These are phyloP conservation scores for Chaetophractus vellerosus DNA, from an alignment of 2,797 vertebrate species.

Conservation along the genomic window DNA sequence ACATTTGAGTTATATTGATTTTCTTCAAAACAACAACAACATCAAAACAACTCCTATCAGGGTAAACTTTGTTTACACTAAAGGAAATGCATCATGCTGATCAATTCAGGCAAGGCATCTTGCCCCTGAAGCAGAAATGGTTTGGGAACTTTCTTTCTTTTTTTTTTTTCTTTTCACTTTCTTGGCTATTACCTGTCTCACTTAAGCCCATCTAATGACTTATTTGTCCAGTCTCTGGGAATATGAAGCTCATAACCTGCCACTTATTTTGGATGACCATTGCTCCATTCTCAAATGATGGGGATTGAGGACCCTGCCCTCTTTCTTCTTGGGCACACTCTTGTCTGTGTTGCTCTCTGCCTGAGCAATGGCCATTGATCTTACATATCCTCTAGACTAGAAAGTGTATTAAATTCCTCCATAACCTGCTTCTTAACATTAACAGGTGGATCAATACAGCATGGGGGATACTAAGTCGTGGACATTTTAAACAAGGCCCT, in stretches of 20 bases:
- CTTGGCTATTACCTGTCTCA: background rate
- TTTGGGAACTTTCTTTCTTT: background rate
- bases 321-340: background rate
- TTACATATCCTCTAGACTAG: background rate
- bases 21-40: background rate
- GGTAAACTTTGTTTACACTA: background rate
- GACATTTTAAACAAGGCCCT: background rate
- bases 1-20: constrained; percentile 47
- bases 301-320: background rate
- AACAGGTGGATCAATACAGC: background rate
- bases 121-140: background rate
- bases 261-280: background rate
- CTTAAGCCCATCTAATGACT: background rate
- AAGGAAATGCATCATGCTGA: background rate
- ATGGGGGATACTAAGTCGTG: background rate
- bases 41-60: background rate
- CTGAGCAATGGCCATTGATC: background rate
- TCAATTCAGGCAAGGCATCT: constrained; percentile 46
- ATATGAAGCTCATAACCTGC: constrained; percentile 15
- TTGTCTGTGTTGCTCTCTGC: background rate
- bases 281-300: background rate
- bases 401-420: background rate
- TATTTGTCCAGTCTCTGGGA: background rate
- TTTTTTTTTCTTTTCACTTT: background rate
- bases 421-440: background rate